Conservation (phyloP, 2,888 invertebrate genomes). For the Nomada fucata region DNA sequence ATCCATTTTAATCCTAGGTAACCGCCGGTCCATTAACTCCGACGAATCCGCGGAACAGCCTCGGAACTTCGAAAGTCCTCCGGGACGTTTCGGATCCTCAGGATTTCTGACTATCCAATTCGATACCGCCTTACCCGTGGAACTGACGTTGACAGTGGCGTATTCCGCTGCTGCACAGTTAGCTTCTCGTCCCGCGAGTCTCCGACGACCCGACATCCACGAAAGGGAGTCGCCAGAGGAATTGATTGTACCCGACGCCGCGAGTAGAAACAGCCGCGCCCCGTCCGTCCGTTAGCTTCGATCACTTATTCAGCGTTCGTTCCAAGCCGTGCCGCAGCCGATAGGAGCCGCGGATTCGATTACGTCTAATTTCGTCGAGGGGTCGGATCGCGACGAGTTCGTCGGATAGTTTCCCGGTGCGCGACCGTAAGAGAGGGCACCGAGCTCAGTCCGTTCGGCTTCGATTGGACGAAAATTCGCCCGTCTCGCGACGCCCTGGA, state of each 20-base stretch:
- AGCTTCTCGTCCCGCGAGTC: slow-evolving; percentile 25
- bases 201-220: slow-evolving; percentile 28
- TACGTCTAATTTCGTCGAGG: background rate
- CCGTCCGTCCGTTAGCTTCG: slow-evolving; percentile 16
- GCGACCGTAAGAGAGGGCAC: too few relatives aligned
- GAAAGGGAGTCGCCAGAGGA: slow-evolving; percentile 12
- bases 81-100: background rate
- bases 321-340: background rate
- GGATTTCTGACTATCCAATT: slow-evolving; percentile 18
- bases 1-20: background rate
- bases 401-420: too few relatives aligned
- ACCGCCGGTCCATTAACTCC: background rate
- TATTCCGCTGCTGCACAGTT: background rate
- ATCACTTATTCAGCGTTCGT: slow-evolving; percentile 26
- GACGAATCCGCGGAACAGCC: background rate
- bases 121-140: background rate
- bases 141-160: slow-evolving; percentile 19
- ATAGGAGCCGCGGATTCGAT: slow-evolving; percentile 11
- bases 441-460: background rate
- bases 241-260: slow-evolving; percentile 17
- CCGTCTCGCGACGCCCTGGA: background rate
- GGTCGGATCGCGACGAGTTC: background rate
- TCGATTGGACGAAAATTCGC: background rate
- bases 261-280: background rate
- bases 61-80: slow-evolving; percentile 1